Conservation (phyloP, 2,888 invertebrate genomes). For the Drosophila helvetica region DNA sequence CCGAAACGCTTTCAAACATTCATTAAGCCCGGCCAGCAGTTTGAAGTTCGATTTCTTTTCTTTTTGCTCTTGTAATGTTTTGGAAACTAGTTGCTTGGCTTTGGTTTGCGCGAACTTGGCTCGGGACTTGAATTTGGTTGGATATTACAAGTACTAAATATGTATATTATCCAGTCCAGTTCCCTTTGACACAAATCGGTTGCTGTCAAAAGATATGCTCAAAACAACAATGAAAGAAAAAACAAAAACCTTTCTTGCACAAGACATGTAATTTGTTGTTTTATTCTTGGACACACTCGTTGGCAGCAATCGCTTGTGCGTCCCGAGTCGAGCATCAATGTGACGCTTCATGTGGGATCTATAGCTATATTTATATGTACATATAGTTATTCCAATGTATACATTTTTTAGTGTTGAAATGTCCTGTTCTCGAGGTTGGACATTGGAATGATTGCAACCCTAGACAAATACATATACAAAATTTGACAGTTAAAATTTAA, state of each 20-base stretch:
- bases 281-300: too few species aligned
- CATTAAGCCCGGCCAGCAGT: conserved; percentile 6
- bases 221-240: too few species aligned
- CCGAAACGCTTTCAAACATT: conserved; percentile 36
- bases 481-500: not conserved
- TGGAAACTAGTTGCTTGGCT: conserved; percentile 25
- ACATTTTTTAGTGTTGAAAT: not conserved
- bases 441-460: not conserved
- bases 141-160: too few species aligned
- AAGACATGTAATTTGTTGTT: not conserved
- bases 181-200: too few species aligned
- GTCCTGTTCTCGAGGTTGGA: not conserved
- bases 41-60: conserved; percentile 28
- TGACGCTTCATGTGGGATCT: not conserved
- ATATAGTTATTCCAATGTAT: too few species aligned
- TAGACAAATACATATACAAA: not conserved
- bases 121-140: not conserved
- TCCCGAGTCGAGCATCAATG: too few species aligned
- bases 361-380: too few species aligned
- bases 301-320: too few species aligned
- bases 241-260: not conserved
- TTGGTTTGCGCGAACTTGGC: not conserved
- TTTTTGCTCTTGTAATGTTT: conserved; percentile 40
- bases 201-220: too few species aligned
- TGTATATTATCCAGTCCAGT: too few species aligned